Base-by-base conservation (phyloP, 2,113 vertebrate species). In the Cygnus buccinator region DNA sequence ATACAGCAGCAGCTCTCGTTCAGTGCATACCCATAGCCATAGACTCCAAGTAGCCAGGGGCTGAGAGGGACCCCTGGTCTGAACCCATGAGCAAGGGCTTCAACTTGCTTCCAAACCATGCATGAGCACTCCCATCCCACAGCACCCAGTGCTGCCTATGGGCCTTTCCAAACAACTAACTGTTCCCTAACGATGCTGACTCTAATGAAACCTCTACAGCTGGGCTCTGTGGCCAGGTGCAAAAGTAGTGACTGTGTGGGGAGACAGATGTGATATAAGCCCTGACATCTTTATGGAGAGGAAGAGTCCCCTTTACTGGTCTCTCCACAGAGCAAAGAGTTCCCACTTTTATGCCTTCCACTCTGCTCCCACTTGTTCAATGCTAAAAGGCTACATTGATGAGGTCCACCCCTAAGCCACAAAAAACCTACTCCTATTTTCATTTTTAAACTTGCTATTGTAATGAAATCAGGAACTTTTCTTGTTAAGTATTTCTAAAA, bases 1-100 rank as follows among this genome's bases (percentile, higher is more conserved):
- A 46, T 37, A 3, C n/a, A 70, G 55, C n/a, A 37, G 11, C 9
- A 74, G 9, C 21, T 83, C 43, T 41, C 43, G 1, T 19, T 68
- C 54, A 44, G 71, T 37, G 15, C 13, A 48, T 5, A n/a, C 6
- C 4, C 18, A 48, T 3, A 39, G 63, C 4, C 20, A 1, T 1
- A 77, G 25, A 89, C 3, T 5, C 10, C 57, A 22, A 19, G 20
- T 50, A 72, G 11, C 6, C 31, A 19, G 8, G 41, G 28, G 6
- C 1, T 59, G n/a, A 78, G n/a, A 77, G 19, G 14, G 7, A 52
- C 0, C 0, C 46, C 6, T 58, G 6, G 3, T 68, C 12, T 43
- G 82, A 86, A 86, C 2, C 2, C 12, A 11, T 41, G 8, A 73
- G 10, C 20, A 68, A 58, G 21, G 5, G 3, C 11, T 50, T 66